These are phyloP conservation scores for Orbicella faveolata DNA, from an alignment of 64 coral and sea anemone genomes.

Conservation along the genomic window DNA sequence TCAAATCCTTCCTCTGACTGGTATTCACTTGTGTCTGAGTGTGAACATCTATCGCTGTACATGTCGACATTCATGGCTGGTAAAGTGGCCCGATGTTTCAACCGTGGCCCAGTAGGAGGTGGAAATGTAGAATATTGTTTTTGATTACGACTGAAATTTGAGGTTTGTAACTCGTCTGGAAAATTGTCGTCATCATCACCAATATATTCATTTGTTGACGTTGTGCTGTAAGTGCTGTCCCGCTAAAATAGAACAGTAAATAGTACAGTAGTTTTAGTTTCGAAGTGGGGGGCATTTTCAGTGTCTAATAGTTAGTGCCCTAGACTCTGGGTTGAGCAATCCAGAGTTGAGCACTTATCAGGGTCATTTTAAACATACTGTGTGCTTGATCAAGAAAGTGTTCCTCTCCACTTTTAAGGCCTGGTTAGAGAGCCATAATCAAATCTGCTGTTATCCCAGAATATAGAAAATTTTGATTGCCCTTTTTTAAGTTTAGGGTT, in stretches of 20 bases:
- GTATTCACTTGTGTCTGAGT: constrained; percentile 92
- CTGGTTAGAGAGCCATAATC: too few relatives aligned
- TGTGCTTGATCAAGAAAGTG: too few relatives aligned
- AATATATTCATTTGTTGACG: constrained; percentile 97
- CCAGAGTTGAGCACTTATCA: too few relatives aligned
- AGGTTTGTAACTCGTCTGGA: constrained; percentile 55
- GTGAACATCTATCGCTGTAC: constrained; percentile 28
- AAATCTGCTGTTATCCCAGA: too few relatives aligned
- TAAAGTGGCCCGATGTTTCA: constrained; percentile 64
- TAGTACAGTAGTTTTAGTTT: too few relatives aligned
- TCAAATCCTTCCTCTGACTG: constrained; percentile 98
- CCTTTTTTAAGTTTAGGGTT: too few relatives aligned
- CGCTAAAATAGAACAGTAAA: constrained; percentile 8
- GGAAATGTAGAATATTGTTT: constrained; percentile 96
- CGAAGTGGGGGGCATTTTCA: neutral
- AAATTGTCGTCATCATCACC: constrained; percentile 92
- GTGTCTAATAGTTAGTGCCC: neutral
- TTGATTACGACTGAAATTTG: constrained; percentile 83
- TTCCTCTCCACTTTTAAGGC: too few relatives aligned
- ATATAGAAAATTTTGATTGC: too few relatives aligned
- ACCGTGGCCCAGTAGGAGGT: constrained; percentile 70
- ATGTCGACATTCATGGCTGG: constrained; percentile 61
- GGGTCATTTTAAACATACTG: too few relatives aligned
- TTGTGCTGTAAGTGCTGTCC: constrained; percentile 92
- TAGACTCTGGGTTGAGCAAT: neutral